Evolutionary conservation across 2,113 vertebrate species (phyloP).

Genomic region (Hipposideros armiger): DNA sequence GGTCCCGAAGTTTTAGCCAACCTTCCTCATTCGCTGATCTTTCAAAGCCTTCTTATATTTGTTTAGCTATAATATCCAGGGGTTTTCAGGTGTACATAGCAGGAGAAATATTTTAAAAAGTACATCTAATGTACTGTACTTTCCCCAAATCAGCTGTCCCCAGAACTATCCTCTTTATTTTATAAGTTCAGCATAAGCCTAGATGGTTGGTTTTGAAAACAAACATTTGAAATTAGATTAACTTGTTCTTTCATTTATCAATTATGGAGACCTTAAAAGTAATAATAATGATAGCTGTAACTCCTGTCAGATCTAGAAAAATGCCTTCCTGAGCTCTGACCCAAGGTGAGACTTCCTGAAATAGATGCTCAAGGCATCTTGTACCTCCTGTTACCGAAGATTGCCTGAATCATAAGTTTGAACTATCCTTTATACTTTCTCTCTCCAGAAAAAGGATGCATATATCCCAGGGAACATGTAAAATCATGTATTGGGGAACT

Average conservation of each 20-base stretch:
- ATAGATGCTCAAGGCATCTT: background rate
- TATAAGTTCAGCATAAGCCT: background rate
- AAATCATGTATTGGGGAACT: background rate
- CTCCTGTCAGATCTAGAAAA: background rate
- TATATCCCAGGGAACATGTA: background rate
- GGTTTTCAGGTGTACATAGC: background rate
- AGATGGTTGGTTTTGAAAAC: background rate
- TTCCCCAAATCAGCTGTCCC: background rate
- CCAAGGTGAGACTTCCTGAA: background rate
- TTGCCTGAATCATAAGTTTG: background rate
- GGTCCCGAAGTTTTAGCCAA: background rate
- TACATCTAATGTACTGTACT: background rate
- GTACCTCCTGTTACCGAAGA: background rate
- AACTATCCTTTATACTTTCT: background rate
- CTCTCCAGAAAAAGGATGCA: background rate
- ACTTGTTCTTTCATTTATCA: background rate
- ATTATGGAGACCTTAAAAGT: background rate
- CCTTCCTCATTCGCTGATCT: background rate
- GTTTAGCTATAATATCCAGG: background rate
- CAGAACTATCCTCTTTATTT: background rate
- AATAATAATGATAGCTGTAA: background rate
- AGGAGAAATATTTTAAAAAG: background rate
- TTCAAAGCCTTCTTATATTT: background rate
- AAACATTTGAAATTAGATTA: slow-evolving; percentile 6
- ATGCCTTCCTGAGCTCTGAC: background rate